These are phyloP conservation scores for Adrianichthys oophorus DNA, from an alignment of 2,797 vertebrate species.

Conservation along the genomic window DNA sequence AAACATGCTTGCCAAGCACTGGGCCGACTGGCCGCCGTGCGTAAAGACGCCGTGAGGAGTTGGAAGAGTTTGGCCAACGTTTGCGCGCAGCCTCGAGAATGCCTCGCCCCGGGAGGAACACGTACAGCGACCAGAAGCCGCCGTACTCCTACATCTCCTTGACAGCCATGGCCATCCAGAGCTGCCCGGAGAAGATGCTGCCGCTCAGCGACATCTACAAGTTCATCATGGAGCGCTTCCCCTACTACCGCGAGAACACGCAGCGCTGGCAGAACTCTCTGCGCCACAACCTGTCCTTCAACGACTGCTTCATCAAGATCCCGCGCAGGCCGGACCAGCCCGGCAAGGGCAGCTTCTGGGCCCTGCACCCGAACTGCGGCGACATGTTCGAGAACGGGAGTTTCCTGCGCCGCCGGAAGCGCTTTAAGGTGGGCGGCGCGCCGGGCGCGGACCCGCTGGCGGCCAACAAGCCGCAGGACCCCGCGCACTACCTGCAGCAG, in stretches of 20 bases:
- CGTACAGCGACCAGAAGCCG: conserved; percentile 97
- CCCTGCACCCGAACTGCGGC: conserved; percentile 93
- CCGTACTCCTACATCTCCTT: conserved; percentile 97
- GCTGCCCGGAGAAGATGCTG: conserved; percentile 97
- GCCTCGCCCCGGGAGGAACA: conserved; percentile 97
- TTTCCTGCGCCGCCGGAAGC: conserved; percentile 90
- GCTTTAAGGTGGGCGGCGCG: conserved; percentile 86
- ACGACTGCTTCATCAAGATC: conserved; percentile 98
- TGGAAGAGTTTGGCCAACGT: conserved; percentile 23
- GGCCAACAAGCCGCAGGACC: conserved; percentile 85
- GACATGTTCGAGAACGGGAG: conserved; percentile 97
- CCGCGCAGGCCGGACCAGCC: conserved; percentile 94
- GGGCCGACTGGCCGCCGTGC: not conserved
- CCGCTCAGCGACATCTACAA: conserved; percentile 97
- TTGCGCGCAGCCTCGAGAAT: conserved; percentile 58
- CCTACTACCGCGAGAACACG: conserved; percentile 96
- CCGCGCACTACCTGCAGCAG: conserved; percentile 92
- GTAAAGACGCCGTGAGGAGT: conserved; percentile 17
- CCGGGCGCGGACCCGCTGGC: conserved; percentile 85
- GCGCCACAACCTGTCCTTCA: conserved; percentile 98
- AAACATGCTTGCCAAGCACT: conserved; percentile 19
- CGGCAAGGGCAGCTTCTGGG: conserved; percentile 97
- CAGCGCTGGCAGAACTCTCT: conserved; percentile 98
- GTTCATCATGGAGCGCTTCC: conserved; percentile 99
- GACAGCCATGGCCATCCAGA: conserved; percentile 98